Conservation (phyloP, 2,888 invertebrate species). For the Meghimatium bilineatum region DNA sequence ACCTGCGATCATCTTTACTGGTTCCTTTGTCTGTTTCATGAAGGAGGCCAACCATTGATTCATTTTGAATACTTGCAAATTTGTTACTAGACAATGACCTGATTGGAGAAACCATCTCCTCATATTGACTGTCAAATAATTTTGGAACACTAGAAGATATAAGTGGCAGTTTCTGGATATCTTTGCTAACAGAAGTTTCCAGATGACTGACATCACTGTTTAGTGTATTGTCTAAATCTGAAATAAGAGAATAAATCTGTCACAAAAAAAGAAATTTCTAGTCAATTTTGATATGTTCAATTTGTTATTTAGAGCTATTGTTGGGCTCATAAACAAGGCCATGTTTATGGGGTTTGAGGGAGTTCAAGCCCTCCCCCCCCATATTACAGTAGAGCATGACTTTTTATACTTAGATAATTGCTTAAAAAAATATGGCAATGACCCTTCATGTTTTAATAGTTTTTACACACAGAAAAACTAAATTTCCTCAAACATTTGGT, state of each 20-base stretch:
- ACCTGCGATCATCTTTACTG: background rate
- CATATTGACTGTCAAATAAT: constrained; percentile 24
- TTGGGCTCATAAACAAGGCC: too few species aligned
- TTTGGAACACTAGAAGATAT: background rate
- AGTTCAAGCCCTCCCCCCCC: too few species aligned
- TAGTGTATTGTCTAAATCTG: constrained; percentile 26
- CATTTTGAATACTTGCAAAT: background rate
- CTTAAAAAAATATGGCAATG: too few species aligned
- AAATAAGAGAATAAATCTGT: background rate
- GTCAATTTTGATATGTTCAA: too few species aligned
- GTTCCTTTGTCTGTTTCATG: background rate
- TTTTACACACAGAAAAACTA: too few species aligned
- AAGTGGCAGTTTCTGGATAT: background rate
- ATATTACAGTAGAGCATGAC: too few species aligned
- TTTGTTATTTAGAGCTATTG: too few species aligned
- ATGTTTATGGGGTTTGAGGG: too few species aligned
- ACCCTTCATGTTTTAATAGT: too few species aligned
- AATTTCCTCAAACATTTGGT: too few species aligned
- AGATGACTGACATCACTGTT: background rate
- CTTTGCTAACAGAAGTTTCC: background rate
- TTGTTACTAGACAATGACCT: background rate
- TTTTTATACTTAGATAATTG: too few species aligned
- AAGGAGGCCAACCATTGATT: constrained; percentile 5
- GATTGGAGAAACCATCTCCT: constrained; percentile 26
- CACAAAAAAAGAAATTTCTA: background rate